Evolutionary conservation across 2,797 vertebrate genomes (phyloP).

Genomic region (Enteromius radiatus): DNA sequence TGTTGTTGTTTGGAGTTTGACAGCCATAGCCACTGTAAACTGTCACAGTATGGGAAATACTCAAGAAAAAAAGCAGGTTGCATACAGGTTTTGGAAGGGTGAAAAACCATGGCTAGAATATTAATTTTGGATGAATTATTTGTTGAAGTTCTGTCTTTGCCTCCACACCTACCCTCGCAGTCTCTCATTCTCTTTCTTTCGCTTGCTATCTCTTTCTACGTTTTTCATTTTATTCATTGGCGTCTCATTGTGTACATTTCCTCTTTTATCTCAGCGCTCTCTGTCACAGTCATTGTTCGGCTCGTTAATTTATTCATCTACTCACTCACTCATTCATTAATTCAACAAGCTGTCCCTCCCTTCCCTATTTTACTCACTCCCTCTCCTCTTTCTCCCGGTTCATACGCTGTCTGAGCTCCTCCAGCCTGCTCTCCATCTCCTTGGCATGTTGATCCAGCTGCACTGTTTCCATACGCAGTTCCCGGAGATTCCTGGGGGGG

Average conservation of each 20-base stretch:
- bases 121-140: constrained; percentile 9
- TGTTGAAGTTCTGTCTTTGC: neutral
- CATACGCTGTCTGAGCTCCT: constrained; percentile 81
- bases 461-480: constrained; percentile 80
- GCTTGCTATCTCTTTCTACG: neutral
- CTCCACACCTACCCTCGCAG: neutral
- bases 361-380: constrained; percentile 76
- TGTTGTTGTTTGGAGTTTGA: neutral
- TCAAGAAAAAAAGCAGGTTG: neutral
- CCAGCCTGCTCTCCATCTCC: constrained; percentile 86
- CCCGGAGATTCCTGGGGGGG: constrained; percentile 78
- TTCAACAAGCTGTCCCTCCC: constrained; percentile 14
- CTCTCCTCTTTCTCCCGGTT: constrained; percentile 86
- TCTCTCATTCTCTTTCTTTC: constrained; percentile 8
- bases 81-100: constrained; percentile 1
- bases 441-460: constrained; percentile 82
- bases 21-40: constrained; percentile 9
- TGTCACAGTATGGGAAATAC: neutral
- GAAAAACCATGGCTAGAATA: constrained; percentile 3
- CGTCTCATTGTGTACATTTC: constrained; percentile 21
- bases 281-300: constrained; percentile 15
- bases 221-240: constrained; percentile 1
- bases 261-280: neutral
- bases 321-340: constrained; percentile 21
- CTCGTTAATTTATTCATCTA: constrained; percentile 29